phyloP scores from a whole-genome alignment of 2,797 vertebrate species.

The Spheniscus humboldti region DNA sequence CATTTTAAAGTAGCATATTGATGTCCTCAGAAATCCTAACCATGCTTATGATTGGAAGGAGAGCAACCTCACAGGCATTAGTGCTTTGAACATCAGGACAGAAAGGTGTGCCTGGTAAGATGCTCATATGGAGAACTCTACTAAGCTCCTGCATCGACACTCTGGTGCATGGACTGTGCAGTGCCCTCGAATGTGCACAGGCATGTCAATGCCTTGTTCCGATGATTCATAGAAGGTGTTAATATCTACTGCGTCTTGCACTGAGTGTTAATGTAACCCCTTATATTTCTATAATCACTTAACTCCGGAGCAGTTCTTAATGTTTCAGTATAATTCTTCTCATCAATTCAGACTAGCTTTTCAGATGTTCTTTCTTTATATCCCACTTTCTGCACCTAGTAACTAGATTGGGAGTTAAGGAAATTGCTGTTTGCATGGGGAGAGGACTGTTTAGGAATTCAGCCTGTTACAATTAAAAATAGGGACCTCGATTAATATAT shows the following conservation, averaged over 20 bases:
- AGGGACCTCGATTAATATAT: neutral
- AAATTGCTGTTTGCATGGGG: neutral
- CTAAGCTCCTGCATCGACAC: neutral
- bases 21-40: neutral
- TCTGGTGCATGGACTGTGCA: neutral
- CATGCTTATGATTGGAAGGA: neutral
- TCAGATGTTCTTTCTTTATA: neutral
- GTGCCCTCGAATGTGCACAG: neutral
- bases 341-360: neutral
- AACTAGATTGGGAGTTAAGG: neutral
- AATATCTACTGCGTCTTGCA: neutral
- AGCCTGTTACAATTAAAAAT: neutral
- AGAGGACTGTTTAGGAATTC: neutral
- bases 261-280: neutral
- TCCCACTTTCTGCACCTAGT: neutral
- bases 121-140: neutral
- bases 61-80: neutral
- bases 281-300: neutral
- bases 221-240: neutral
- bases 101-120: neutral
- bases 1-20: neutral
- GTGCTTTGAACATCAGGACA: neutral
- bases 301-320: neutral
- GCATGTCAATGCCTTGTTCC: neutral
- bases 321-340: neutral